Percentiles rank a stretch among this genome's conserved stretches.
These are phyloP conservation scores for Paradisaea rubra DNA, from an alignment of 2,113 vertebrate species.

Conservation along the genomic window DNA sequence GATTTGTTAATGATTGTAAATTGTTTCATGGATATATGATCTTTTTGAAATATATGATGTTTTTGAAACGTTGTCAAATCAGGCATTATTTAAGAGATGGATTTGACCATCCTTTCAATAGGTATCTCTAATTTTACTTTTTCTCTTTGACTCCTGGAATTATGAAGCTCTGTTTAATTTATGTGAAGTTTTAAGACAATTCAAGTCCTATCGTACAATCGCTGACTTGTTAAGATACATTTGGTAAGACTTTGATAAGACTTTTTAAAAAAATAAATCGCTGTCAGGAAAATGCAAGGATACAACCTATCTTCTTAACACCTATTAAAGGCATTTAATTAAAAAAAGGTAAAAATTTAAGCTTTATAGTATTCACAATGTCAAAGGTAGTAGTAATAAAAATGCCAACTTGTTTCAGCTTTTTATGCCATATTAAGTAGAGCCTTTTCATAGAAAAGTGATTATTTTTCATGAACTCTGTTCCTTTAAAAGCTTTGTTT, in stretches of 20 bases:
- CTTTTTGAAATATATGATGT: not conserved
- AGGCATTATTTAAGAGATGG: not conserved
- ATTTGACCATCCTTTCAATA: not conserved
- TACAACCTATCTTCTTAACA: not conserved
- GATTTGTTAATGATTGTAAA: not conserved
- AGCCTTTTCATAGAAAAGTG: not conserved
- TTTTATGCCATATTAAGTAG: not conserved
- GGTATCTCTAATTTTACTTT: not conserved
- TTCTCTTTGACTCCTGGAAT: not conserved
- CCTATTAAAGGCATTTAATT: not conserved
- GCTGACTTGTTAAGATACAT: not conserved
- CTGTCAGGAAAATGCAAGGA: not conserved
- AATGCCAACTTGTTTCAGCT: not conserved
- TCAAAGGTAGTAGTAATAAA: not conserved
- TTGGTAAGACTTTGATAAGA: not conserved
- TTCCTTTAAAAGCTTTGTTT: conserved; percentile 14
- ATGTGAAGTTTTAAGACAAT: not conserved
- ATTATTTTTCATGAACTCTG: not conserved
- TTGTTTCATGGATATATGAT: not conserved
- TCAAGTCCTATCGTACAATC: not conserved
- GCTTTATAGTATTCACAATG: not conserved
- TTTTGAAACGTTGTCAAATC: not conserved
- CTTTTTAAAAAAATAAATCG: not conserved
- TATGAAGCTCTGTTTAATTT: not conserved
- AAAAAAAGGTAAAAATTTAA: not conserved